These are phyloP conservation scores for Popillia japonica DNA, from an alignment of 1,140 invertebrate genomes.

Conservation along the genomic window DNA sequence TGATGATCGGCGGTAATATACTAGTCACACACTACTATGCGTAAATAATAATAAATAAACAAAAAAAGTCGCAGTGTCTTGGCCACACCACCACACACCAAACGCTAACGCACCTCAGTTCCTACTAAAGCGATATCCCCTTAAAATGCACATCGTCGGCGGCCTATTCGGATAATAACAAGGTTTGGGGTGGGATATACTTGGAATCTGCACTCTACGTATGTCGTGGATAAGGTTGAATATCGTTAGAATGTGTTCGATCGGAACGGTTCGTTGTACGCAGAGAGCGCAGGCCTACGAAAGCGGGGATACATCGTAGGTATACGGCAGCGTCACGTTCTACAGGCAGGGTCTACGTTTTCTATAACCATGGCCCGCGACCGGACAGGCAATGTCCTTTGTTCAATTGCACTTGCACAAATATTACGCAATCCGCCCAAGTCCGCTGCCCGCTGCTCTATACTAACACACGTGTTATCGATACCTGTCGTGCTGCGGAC, in stretches of 20 bases:
- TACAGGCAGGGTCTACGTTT: constrained; percentile 4
- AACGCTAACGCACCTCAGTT: constrained; percentile 44
- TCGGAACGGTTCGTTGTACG: constrained; percentile 49
- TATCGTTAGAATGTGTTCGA: constrained; percentile 44
- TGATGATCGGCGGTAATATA: constrained; percentile 21
- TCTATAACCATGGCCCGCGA: not conserved
- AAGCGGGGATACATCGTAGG: constrained; percentile 41
- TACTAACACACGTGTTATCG: constrained; percentile 6
- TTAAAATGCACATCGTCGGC: constrained; percentile 39
- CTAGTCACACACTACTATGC: constrained; percentile 33
- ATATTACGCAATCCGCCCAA: constrained; percentile 49
- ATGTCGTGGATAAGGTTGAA: constrained; percentile 1
- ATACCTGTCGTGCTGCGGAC: constrained; percentile 25
- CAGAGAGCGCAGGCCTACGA: constrained; percentile 43
- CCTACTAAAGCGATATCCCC: constrained; percentile 45
- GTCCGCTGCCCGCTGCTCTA: not conserved
- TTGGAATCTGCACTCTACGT: not conserved
- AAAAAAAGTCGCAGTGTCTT: constrained; percentile 36
- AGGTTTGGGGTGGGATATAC: constrained; percentile 30
- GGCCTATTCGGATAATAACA: constrained; percentile 22
- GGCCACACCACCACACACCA: constrained; percentile 40
- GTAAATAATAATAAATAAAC: constrained; percentile 42
- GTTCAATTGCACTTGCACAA: constrained; percentile 54
- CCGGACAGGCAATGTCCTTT: constrained; percentile 49
- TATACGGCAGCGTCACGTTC: not conserved